Base-by-base conservation (phyloP, 1,140 invertebrate species). In the Helicoverpa zea region DNA sequence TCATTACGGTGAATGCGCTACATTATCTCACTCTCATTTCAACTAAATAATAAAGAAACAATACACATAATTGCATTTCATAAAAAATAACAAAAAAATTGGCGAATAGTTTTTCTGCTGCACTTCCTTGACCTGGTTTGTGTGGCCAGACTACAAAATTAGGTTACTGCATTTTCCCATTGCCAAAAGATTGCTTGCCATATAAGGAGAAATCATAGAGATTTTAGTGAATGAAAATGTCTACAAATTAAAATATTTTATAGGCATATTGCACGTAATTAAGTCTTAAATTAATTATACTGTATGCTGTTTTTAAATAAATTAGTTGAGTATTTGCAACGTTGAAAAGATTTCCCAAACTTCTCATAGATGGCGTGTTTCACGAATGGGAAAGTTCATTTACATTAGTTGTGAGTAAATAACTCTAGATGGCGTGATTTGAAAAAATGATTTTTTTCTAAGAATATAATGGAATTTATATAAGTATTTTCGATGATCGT, bases 71-170 rank as follows among this genome's bases (percentile, higher is more conserved):
- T 86, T 84, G 84, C 87, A 92, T 92, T 92, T 90, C 82, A 89
- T 86, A 87, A 90, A 89, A 90, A 90, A 88, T 89, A 88, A 90
- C 83, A 86, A 86, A 90, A 91, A 88, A 90, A 88, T 87, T 89
- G 84, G 86, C 84, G 82, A 89, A 84, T 84, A 88, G 75, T 76
- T 82, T 85, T 88, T 84, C 83, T 79, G 54, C 87, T 90, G 92
- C 91, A 93, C 91, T 94, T 94, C 89, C 90, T 92, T 89, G 91
- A 90, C 88, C 89, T 87, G 86, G 80, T 85, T 81, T 81, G 88
- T 84, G 86, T 90, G 84, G 81, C 86, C 79, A 88, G 82, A 83
- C 35, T 74, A 59, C 68, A 89, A 87, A 87, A 82, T 68, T 30
- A 52, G 51, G n/a, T 52, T 79, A 13, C 76, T 81, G 63, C 56